Evolutionary conservation across 1,140 invertebrate species (phyloP).

Genomic region (Plectrocnemia conspersa): DNA sequence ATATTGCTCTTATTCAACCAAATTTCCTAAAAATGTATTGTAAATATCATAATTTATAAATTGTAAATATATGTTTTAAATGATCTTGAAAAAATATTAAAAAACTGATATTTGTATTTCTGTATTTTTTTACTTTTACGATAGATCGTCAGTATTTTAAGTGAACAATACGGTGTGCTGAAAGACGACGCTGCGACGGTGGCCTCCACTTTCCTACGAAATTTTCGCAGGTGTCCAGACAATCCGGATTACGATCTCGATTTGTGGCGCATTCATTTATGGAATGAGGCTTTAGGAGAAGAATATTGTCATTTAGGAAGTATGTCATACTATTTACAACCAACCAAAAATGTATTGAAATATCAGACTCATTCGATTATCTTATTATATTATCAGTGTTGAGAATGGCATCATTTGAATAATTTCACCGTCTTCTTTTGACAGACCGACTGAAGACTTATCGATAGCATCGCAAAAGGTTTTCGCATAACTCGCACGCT

Average conservation of each 20-base stretch:
- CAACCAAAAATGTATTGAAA: slow-evolving; percentile 3
- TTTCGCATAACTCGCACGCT: too few species aligned
- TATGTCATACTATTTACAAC: slow-evolving; percentile 38
- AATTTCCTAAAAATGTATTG: too few species aligned
- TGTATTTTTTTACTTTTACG: neutral
- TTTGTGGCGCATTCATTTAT: slow-evolving; percentile 68
- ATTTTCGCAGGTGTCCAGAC: slow-evolving; percentile 73
- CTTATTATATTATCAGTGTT: too few species aligned
- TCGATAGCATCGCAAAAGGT: too few species aligned
- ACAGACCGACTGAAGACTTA: too few species aligned
- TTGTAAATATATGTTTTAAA: too few species aligned
- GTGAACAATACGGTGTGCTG: slow-evolving; percentile 60
- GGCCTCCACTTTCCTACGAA: slow-evolving; percentile 63
- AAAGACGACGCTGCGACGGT: slow-evolving; percentile 57
- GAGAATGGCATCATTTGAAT: too few species aligned
- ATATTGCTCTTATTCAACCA: too few species aligned
- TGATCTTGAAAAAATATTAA: too few species aligned
- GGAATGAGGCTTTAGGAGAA: slow-evolving; percentile 70
- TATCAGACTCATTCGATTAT: neutral
- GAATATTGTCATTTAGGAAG: slow-evolving; percentile 65
- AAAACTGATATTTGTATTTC: too few species aligned
- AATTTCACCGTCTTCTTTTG: too few species aligned
- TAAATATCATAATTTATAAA: too few species aligned
- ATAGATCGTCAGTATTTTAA: slow-evolving; percentile 65
- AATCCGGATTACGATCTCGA: slow-evolving; percentile 65